Evolutionary conservation across 1,140 invertebrate species (phyloP).

Genomic region (Euwallacea fornicatus): DNA sequence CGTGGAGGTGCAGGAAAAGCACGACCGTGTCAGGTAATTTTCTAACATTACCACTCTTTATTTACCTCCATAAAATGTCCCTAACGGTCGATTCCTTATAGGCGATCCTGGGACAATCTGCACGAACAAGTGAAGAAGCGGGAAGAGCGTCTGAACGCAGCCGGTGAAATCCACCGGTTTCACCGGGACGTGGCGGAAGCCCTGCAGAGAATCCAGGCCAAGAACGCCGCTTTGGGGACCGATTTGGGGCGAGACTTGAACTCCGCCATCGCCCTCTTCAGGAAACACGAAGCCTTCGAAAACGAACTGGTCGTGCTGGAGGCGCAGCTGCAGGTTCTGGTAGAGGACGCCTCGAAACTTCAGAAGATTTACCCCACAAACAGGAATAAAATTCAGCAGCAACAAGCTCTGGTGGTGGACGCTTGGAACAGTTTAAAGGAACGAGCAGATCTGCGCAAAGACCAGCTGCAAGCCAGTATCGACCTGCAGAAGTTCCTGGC

Average conservation of each 20-base stretch:
- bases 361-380: slow-evolving; percentile 90
- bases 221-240: slow-evolving; percentile 79
- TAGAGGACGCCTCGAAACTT: slow-evolving; percentile 88
- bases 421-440: slow-evolving; percentile 89
- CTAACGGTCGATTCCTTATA: slow-evolving; percentile 47
- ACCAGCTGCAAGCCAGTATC: slow-evolving; percentile 82
- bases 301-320: slow-evolving; percentile 93
- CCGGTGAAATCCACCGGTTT: slow-evolving; percentile 95
- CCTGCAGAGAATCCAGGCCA: slow-evolving; percentile 85
- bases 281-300: slow-evolving; percentile 92
- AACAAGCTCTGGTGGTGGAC: slow-evolving; percentile 75
- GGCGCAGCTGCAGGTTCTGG: slow-evolving; percentile 86
- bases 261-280: slow-evolving; percentile 78
- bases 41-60: neutral
- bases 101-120: slow-evolving; percentile 85
- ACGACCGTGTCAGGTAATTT: slow-evolving; percentile 44
- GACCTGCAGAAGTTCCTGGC: slow-evolving; percentile 84
- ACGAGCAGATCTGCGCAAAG: slow-evolving; percentile 73
- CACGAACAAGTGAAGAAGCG: slow-evolving; percentile 83
- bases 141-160: slow-evolving; percentile 84
- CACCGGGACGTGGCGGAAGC: slow-evolving; percentile 95
- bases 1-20: slow-evolving; percentile 45
- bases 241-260: slow-evolving; percentile 87
- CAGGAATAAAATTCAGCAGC: slow-evolving; percentile 76
- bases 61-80: no score